These are phyloP conservation scores for Strigamia maritima DNA, from an alignment of 2,888 invertebrate species.

Conservation along the genomic window DNA sequence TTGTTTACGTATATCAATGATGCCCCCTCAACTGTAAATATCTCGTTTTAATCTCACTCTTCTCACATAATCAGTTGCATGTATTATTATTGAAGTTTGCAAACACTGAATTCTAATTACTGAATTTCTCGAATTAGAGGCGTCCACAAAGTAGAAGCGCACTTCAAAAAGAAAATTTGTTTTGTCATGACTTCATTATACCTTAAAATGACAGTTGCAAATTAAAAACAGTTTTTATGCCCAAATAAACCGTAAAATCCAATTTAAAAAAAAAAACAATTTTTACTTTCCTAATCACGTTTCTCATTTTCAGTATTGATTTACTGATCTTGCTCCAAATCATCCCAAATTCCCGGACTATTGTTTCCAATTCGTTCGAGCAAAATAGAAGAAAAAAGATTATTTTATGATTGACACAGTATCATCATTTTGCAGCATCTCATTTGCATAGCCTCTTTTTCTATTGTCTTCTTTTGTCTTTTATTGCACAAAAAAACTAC, in stretches of 20 bases:
- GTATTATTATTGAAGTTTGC: neutral
- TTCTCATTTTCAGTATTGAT: no score
- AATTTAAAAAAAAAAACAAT: no score
- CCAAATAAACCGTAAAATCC: no score
- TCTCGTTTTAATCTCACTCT: neutral
- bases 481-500: neutral
- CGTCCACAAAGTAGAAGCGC: no score
- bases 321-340: neutral
- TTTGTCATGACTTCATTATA: no score
- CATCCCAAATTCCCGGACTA: neutral
- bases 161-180: no score
- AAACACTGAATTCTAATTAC: neutral
- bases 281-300: no score
- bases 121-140: neutral
- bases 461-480: slow-evolving; percentile 25
- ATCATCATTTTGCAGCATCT: slow-evolving; percentile 32
- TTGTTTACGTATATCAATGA: neutral
- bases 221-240: neutral
- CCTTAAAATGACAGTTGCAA: neutral
- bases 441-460: slow-evolving; percentile 19
- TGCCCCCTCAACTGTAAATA: neutral
- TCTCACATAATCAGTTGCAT: neutral
- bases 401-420: slow-evolving; percentile 26
- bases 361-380: slow-evolving; percentile 21
- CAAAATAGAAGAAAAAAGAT: neutral